Evolutionary conservation across 2,888 invertebrate genomes (phyloP).

Genomic region (Acrocyrtus sp.): DNA sequence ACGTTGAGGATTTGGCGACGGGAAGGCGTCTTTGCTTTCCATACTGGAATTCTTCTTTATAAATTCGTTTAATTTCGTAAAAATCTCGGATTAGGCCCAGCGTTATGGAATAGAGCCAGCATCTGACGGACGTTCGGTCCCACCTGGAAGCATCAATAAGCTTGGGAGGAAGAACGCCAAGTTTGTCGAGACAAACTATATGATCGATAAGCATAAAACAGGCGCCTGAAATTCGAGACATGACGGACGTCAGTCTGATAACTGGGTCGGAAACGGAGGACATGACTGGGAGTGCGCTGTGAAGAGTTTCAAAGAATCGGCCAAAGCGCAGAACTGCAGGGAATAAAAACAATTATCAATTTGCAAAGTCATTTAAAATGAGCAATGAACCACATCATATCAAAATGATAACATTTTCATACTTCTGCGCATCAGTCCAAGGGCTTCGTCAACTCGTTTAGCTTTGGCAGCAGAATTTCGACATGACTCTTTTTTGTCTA

Average conservation of each 20-base stretch:
- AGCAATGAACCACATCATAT: slow-evolving; percentile 1
- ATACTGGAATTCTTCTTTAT: slow-evolving; percentile 67
- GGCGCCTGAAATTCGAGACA: slow-evolving; percentile 82
- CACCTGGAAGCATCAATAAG: slow-evolving; percentile 73
- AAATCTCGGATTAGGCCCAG: slow-evolving; percentile 84
- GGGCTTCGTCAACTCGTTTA: slow-evolving; percentile 82
- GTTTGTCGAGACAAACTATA: slow-evolving; percentile 83
- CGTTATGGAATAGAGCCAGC: slow-evolving; percentile 85
- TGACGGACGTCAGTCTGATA: slow-evolving; percentile 77
- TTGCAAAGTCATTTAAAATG: slow-evolving; percentile 7
- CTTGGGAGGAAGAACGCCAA: slow-evolving; percentile 71
- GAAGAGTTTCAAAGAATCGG: slow-evolving; percentile 82
- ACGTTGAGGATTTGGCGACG: background rate
- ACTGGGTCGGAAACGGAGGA: slow-evolving; percentile 79
- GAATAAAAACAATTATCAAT: slow-evolving; percentile 38
- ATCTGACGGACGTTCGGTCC: slow-evolving; percentile 73
- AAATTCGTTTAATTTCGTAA: slow-evolving; percentile 80
- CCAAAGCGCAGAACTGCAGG: slow-evolving; percentile 84
- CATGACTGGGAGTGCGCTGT: slow-evolving; percentile 73
- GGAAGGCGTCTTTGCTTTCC: background rate
- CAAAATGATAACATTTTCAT: slow-evolving; percentile 65
- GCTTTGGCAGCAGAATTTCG: slow-evolving; percentile 78
- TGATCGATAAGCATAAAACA: slow-evolving; percentile 87
- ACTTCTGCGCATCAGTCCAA: slow-evolving; percentile 90
- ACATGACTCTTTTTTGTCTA: slow-evolving; percentile 73